Evolutionary conservation across 2,113 vertebrate species (phyloP), one percentile per base, ranked within the genome.

Genomic region (Podiceps cristatus): DNA sequence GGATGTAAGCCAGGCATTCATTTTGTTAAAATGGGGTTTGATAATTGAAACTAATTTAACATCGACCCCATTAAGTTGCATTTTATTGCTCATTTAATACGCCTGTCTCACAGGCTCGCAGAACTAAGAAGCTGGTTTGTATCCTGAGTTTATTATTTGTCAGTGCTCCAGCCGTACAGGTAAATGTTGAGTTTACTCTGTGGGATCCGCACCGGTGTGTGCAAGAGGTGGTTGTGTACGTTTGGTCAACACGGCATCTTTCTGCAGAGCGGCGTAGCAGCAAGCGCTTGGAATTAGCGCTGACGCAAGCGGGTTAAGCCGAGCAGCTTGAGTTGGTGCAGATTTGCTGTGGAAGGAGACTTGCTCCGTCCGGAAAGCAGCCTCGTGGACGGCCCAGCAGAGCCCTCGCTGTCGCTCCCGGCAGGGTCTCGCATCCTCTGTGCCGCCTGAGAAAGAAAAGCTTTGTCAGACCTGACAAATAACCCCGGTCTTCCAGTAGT

Each of bases 81-180:
- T 95, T 97, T 97, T 95, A 97, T 92, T 95, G 97, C 92, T 95
- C 79, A 62, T 93, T 93, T 97, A 93, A 94, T 90, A 18, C 6
- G 58, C 45, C 37, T 73, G 79, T 74, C 79, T 95, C 77, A 69
- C 27, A 13, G 81, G 53, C 91, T 97, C 76, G 75, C 75, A 42
- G 77, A 74, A 66, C 66, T 42, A 33, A 68, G 74, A 90, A 63
- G 86, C 2, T 3, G 24, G 77, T 96, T 85, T 82, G 83, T 93
- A 52, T 66, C 3, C 9, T 2, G 95, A 27, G 67, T 64, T 78
- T 29, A 24, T 68, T 63, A 76, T 87, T 89, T 89, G 35, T 58
- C 69, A 29, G 5, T 68, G 29, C 35, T 79, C 85, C 83, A 74
- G 69, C 49, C n/a, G 0, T 2, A 15, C 40, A 62, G 84, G 74